A percentile compares a stretch with the other conserved stretches of the same genome.
Conservation (phyloP, 2,888 invertebrate genomes). For the Andrena bucephala region DNA sequence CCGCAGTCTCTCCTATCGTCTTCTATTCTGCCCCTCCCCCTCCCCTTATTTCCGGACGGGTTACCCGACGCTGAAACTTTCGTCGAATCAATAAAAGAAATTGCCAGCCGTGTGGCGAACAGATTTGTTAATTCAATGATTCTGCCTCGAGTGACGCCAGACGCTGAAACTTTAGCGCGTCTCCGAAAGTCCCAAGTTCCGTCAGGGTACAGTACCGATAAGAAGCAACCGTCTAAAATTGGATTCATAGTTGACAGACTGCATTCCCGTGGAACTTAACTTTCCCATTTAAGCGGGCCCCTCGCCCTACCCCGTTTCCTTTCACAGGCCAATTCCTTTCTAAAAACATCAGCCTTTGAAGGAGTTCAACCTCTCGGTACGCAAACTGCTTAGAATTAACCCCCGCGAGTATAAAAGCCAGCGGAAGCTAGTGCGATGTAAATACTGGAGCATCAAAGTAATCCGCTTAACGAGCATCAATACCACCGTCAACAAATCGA, state of each 20-base stretch:
- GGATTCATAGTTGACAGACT: constrained; percentile 63
- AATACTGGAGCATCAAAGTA: constrained; percentile 22
- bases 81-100: constrained; percentile 62
- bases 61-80: constrained; percentile 40
- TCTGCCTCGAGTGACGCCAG: constrained; percentile 48
- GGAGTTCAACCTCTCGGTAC: neutral
- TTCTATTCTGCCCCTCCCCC: neutral
- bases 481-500: neutral
- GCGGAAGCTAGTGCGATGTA: neutral
- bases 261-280: constrained; percentile 51
- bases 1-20: neutral
- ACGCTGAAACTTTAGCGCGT: constrained; percentile 39
- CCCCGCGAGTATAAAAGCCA: neutral
- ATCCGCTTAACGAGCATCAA: neutral
- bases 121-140: constrained; percentile 63
- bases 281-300: constrained; percentile 54
- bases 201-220: constrained; percentile 46
- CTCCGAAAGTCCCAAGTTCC: constrained; percentile 42
- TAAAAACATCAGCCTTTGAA: constrained; percentile 40
- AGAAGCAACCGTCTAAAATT: constrained; percentile 57
- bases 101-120: constrained; percentile 44
- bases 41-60: constrained; percentile 20
- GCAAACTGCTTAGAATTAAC: constrained; percentile 42
- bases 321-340: constrained; percentile 37
- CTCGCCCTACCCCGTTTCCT: constrained; percentile 34